Percentiles rank a stretch among this genome's conserved stretches.
Conservation (phyloP, 2,888 invertebrate species). For the Minunthozetes semirufus region DNA sequence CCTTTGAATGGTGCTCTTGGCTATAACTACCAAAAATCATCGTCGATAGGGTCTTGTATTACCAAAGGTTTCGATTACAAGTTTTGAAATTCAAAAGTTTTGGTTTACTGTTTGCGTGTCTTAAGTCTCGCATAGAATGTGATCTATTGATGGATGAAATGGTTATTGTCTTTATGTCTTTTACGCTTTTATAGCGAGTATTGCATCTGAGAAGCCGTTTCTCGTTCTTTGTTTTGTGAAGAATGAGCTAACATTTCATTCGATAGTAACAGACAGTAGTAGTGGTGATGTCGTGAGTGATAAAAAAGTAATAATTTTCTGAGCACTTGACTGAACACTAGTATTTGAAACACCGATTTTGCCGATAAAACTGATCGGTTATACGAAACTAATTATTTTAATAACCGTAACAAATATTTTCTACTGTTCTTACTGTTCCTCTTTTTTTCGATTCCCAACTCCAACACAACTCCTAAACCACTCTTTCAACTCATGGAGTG, state of each 20-base stretch:
- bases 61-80: too few relatives aligned
- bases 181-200: background rate
- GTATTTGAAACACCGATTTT: background rate
- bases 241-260: background rate
- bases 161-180: background rate
- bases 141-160: background rate
- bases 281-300: slow-evolving; percentile 7
- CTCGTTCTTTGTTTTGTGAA: background rate
- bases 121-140: background rate
- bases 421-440: background rate
- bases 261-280: background rate
- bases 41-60: too few relatives aligned
- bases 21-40: too few relatives aligned
- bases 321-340: background rate
- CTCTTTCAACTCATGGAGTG: background rate
- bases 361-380: slow-evolving; percentile 13
- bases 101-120: background rate
- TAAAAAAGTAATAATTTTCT: background rate
- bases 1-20: too few relatives aligned
- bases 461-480: too few relatives aligned
- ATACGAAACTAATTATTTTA: slow-evolving; percentile 16
- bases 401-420: background rate
- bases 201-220: background rate
- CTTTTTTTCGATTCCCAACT: background rate
- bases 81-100: too few relatives aligned